phyloP scores from a whole-genome alignment of 1,140 invertebrate species.

The Periplaneta americana region DNA sequence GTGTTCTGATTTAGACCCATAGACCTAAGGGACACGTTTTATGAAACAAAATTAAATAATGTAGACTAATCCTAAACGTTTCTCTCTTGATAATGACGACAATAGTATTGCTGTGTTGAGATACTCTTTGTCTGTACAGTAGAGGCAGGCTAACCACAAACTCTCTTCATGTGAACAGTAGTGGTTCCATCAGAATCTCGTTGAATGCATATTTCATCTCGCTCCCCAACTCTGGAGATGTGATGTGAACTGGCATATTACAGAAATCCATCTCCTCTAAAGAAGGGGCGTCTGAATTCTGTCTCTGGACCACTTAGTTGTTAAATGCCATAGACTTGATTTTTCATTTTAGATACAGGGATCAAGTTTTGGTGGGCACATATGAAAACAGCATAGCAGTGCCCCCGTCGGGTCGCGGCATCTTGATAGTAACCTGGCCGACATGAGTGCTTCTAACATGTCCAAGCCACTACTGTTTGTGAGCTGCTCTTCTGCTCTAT shows the following conservation, averaged over 20 bases:
- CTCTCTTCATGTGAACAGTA: too few species aligned
- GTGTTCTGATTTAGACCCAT: too few species aligned
- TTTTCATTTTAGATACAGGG: background rate
- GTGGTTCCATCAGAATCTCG: too few species aligned
- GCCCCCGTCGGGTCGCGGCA: background rate
- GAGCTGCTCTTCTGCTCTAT: too few species aligned
- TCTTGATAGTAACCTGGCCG: background rate
- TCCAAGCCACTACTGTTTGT: background rate
- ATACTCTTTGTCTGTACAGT: too few species aligned
- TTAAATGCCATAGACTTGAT: background rate
- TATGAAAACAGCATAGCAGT: background rate
- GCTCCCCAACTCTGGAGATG: background rate
- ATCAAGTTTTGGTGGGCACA: background rate
- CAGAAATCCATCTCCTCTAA: background rate
- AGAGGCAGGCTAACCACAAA: too few species aligned
- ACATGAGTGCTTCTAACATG: background rate
- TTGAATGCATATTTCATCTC: background rate
- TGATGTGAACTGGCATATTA: background rate
- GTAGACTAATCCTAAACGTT: too few species aligned
- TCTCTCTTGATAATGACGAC: too few species aligned
- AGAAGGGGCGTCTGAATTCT: too few species aligned
- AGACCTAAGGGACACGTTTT: too few species aligned
- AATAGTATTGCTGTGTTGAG: too few species aligned
- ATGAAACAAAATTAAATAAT: too few species aligned
- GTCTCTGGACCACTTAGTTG: background rate